Evolutionary conservation across 2,888 invertebrate genomes (phyloP).

Genomic region (Platycheirus rosarum): DNA sequence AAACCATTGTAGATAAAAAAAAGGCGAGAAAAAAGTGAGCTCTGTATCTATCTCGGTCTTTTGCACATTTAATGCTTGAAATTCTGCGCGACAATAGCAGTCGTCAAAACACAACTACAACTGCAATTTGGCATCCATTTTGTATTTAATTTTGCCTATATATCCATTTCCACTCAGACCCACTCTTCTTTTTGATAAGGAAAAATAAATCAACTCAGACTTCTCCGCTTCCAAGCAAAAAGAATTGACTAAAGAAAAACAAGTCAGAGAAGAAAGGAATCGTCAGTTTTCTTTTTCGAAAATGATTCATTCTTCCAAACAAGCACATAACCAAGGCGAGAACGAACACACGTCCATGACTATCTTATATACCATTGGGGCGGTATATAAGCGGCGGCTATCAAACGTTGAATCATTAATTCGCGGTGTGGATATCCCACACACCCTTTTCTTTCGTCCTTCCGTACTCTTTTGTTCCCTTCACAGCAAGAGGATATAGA

Average conservation of each 20-base stretch:
- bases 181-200: slow-evolving; percentile 35
- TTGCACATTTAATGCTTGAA: slow-evolving; percentile 19
- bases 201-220: too few relatives aligned
- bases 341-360: slow-evolving; percentile 34
- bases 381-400: slow-evolving; percentile 50
- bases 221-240: slow-evolving; percentile 24
- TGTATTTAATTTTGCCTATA: slow-evolving; percentile 52
- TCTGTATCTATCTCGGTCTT: slow-evolving; percentile 49
- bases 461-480: slow-evolving; percentile 46
- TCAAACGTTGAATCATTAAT: slow-evolving; percentile 72
- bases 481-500: slow-evolving; percentile 2
- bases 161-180: slow-evolving; percentile 47
- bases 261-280: slow-evolving; percentile 46
- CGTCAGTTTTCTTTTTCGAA: slow-evolving; percentile 41
- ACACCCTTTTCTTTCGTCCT: slow-evolving; percentile 70
- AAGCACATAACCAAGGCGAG: slow-evolving; percentile 42
- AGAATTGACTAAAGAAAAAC: slow-evolving; percentile 21
- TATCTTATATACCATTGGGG: slow-evolving; percentile 7
- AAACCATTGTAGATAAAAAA: neutral
- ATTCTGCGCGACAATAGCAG: slow-evolving; percentile 62
- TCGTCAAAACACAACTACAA: slow-evolving; percentile 42
- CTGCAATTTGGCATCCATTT: slow-evolving; percentile 68
- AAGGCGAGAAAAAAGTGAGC: slow-evolving; percentile 26
- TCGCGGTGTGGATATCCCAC: slow-evolving; percentile 70
- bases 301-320: slow-evolving; percentile 68